phyloP scores from a whole-genome alignment of 2,113 vertebrate genomes.

The Sander vitreus region DNA sequence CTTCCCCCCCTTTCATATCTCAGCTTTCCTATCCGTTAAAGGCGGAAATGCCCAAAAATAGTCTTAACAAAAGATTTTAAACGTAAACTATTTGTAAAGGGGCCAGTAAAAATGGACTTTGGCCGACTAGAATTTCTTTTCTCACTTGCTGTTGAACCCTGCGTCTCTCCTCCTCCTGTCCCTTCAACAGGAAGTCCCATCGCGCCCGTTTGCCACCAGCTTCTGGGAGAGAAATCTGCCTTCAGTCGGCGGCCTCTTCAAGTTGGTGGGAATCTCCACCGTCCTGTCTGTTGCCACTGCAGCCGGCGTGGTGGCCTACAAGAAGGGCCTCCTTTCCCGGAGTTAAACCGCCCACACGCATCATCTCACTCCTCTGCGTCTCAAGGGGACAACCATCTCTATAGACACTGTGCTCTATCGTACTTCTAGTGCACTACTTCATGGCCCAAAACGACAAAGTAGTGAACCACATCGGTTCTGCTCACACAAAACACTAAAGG shows the following conservation, averaged over 20 bases:
- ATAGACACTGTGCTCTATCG: conserved; percentile 9
- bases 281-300: conserved; percentile 82
- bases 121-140: no score
- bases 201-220: conserved; percentile 86
- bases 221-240: conserved; percentile 95
- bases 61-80: no score
- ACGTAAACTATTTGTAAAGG: no score
- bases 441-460: conserved; percentile 26
- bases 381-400: conserved; percentile 6
- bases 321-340: conserved; percentile 85
- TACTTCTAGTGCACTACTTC: conserved; percentile 45
- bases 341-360: conserved; percentile 57
- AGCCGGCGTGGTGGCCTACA: conserved; percentile 85
- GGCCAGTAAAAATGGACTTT: no score
- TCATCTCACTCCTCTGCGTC: conserved; percentile 22
- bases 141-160: no score
- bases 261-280: conserved; percentile 86
- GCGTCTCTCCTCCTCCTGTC: neutral
- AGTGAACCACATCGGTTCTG: conserved; percentile 18
- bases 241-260: conserved; percentile 90
- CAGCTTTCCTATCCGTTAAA: no score
- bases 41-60: no score
- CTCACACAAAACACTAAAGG: conserved; percentile 19
- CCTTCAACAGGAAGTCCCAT: conserved; percentile 89
- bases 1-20: no score